Base-by-base conservation (phyloP, 2,797 vertebrate species). In the Gymnodraco acuticeps region DNA sequence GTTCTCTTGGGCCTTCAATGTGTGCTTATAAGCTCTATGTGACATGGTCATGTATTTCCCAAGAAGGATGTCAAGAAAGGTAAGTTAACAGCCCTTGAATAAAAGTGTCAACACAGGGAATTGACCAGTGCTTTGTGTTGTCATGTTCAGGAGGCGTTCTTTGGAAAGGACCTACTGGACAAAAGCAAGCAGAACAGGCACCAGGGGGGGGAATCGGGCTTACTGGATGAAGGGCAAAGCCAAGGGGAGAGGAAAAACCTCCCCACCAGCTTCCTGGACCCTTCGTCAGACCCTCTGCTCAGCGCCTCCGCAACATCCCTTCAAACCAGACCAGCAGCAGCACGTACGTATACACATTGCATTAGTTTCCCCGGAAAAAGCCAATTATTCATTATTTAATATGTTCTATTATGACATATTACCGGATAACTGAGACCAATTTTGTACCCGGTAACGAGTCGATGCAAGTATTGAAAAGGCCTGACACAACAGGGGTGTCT, bases 141-240 rank as follows among this genome's bases (percentile, higher is more conserved):
- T 83, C 62, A 56, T 86, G 56, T 92, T 73, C 89, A 99, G 98
- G 98, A 99, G 93, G 98, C 98, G 17, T 99, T 99, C 93, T 99
- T 99, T 92, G 98, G 98, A 82, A 99, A 98, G 91, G 97, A 98
- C 78, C 94, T 99, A 20, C 92, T 99, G 82, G 97, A 99, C 92
- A 98, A 97, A 85, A 99, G 97, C 86, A 97, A 96, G 90, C 98
- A 98, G 88, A 97, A 65, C 90, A 95, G 96, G 78, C 95, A 94
- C 85, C 94, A 94, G 86, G 92, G 90, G 52, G 93, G 94, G 5
- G 97, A 97, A 71, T 91, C 95, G 2, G 90, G 94, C 70, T 86
- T 97, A 10, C 87, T 97, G 45, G 97, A 98, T 89, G 97, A 96
- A 5, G 94, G 97, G 76, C 92, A 95, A 10, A 78, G 94, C 90